Evolutionary conservation across 2,888 invertebrate genomes (phyloP).

Genomic region (Scrobipalpa costella): DNA sequence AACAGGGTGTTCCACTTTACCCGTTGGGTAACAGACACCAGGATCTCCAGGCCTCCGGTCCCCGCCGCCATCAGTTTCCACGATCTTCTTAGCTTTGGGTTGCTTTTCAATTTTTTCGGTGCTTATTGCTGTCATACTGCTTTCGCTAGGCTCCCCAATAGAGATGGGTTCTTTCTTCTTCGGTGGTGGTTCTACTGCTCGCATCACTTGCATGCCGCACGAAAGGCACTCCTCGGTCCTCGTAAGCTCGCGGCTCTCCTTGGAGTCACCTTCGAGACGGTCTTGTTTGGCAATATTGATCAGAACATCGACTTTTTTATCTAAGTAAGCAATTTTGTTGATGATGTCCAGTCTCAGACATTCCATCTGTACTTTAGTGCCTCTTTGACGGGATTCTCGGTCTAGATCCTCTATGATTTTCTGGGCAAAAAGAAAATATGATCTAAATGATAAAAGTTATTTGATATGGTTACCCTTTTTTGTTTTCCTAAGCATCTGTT

Average conservation of each 20-base stretch:
- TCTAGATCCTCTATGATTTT: neutral
- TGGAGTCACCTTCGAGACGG: neutral
- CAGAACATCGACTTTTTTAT: neutral
- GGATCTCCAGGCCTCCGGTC: neutral
- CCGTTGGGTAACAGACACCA: neutral
- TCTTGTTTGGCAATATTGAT: neutral
- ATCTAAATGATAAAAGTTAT: neutral
- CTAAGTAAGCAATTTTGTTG: neutral
- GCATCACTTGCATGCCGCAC: neutral
- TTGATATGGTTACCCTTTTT: no score
- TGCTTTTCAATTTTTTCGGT: no score
- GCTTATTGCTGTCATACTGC: neutral
- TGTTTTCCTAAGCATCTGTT: no score
- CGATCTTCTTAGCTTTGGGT: neutral
- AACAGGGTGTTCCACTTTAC: slow-evolving; percentile 3
- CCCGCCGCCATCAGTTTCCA: neutral
- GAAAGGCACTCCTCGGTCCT: neutral
- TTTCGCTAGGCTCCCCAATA: neutral
- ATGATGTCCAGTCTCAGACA: neutral
- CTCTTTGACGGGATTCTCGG: neutral
- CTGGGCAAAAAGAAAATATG: neutral
- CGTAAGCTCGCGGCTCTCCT: neutral
- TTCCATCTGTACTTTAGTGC: neutral
- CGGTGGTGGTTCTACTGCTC: neutral
- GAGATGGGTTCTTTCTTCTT: neutral